These are phyloP conservation scores for Phengaris arion DNA, from an alignment of 2,888 invertebrate species.

Conservation along the genomic window DNA sequence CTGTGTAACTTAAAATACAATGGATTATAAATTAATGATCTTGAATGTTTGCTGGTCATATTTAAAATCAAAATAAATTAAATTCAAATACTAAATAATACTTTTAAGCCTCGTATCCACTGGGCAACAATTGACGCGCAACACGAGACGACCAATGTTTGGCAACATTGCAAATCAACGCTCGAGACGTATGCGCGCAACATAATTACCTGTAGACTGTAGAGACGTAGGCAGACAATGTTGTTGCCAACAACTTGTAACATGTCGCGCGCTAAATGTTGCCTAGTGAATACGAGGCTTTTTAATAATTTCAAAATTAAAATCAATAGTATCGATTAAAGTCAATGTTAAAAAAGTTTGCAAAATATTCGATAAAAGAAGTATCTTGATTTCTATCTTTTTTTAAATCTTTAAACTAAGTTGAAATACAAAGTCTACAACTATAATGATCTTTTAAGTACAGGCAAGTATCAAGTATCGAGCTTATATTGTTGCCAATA, in stretches of 20 bases:
- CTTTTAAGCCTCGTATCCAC: neutral
- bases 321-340: neutral
- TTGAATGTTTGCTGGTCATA: neutral
- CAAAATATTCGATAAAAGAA: neutral
- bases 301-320: neutral
- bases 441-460: neutral
- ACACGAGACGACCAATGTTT: too few relatives aligned
- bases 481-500: neutral
- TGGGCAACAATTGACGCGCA: too few relatives aligned
- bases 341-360: neutral
- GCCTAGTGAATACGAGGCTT: too few relatives aligned
- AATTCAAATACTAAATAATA: slow-evolving; percentile 18
- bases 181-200: too few relatives aligned
- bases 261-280: too few relatives aligned
- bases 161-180: too few relatives aligned
- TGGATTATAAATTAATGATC: slow-evolving; percentile 39
- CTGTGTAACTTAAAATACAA: slow-evolving; percentile 36
- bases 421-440: neutral
- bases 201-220: too few relatives aligned
- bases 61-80: slow-evolving; percentile 11
- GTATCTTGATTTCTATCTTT: too few relatives aligned
- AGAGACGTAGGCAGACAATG: too few relatives aligned
- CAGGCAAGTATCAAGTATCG: neutral
- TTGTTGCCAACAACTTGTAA: too few relatives aligned
- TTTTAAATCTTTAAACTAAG: neutral